These are phyloP conservation scores for Muscicapa striata DNA, from an alignment of 2,797 vertebrate species.

Conservation along the genomic window DNA sequence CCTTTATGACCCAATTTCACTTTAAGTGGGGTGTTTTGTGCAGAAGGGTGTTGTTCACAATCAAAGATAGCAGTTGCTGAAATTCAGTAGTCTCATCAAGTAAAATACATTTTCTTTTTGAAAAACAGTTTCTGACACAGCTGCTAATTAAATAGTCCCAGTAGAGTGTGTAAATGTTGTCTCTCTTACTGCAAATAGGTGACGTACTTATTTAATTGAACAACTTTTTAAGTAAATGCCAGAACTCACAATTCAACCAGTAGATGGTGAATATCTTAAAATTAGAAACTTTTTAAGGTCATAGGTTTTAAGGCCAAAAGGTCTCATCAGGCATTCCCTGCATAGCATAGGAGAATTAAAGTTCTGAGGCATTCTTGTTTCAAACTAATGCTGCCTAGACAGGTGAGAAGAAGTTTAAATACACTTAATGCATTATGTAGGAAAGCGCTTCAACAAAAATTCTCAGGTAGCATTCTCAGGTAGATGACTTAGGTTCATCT, in stretches of 20 bases:
- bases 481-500: neutral
- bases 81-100: neutral
- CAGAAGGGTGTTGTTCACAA: neutral
- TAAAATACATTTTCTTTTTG: neutral
- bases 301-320: neutral
- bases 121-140: neutral
- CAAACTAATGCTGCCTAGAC: neutral
- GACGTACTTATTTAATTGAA: neutral
- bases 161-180: neutral
- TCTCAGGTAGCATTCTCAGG: neutral
- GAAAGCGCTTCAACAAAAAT: neutral
- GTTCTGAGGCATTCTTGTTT: neutral
- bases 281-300: neutral
- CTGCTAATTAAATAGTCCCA: neutral
- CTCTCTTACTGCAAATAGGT: neutral
- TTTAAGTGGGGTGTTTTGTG: neutral
- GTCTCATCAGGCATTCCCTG: neutral
- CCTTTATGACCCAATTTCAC: neutral
- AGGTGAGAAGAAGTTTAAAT: neutral
- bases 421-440: neutral
- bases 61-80: neutral
- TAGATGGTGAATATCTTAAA: neutral
- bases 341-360: neutral
- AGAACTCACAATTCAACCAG: neutral
- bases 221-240: neutral